These are phyloP conservation scores for Autographa gamma DNA, from an alignment of 2,888 invertebrate species.

Conservation along the genomic window DNA sequence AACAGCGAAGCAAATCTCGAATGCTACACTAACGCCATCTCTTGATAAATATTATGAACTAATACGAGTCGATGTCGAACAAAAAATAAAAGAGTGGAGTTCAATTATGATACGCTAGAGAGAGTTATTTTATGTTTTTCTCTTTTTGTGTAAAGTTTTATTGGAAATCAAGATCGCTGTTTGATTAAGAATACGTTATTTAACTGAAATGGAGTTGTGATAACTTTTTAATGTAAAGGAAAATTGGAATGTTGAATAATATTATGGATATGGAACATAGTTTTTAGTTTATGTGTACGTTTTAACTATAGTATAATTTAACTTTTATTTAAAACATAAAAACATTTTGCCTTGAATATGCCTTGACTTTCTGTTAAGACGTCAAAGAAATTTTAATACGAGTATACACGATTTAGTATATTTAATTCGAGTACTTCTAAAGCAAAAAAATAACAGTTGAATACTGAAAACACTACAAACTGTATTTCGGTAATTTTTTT, in stretches of 20 bases:
- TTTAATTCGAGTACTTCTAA: too few species aligned
- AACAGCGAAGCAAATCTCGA: constrained; percentile 13
- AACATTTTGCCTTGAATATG: too few species aligned
- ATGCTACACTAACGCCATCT: constrained; percentile 67
- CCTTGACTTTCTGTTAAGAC: too few species aligned
- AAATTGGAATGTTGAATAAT: neutral
- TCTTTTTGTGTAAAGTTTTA: constrained; percentile 59
- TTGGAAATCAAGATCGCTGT: constrained; percentile 8
- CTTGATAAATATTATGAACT: constrained; percentile 15
- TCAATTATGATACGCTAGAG: constrained; percentile 73
- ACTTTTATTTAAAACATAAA: too few species aligned
- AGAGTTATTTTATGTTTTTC: constrained; percentile 74
- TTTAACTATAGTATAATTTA: too few species aligned
- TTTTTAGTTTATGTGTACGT: too few species aligned
- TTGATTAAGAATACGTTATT: constrained; percentile 2
- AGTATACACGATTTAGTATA: too few species aligned
- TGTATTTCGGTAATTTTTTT: too few species aligned
- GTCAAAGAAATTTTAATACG: too few species aligned
- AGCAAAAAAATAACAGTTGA: too few species aligned
- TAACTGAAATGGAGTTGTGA: neutral
- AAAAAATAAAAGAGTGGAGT: constrained; percentile 65
- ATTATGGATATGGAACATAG: too few species aligned
- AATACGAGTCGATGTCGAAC: constrained; percentile 9
- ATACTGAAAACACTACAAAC: too few species aligned
- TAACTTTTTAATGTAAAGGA: neutral